These are phyloP conservation scores for Oreotrochilus melanogaster DNA, from an alignment of 2,113 vertebrate species.

Conservation along the genomic window DNA sequence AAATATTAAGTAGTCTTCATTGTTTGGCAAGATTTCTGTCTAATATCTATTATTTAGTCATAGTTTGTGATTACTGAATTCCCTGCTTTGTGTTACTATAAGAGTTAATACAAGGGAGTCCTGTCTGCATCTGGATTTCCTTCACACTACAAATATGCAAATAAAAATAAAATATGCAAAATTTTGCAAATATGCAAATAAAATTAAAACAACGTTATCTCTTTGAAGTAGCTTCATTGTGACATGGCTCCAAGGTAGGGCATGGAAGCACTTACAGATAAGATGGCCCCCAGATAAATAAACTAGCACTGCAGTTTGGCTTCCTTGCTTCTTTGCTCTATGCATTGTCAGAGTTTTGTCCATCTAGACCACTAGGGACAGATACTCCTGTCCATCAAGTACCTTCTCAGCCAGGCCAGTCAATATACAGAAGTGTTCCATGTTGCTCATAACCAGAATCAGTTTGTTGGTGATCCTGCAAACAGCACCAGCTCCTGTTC, in stretches of 20 bases:
- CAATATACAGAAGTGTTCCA: background rate
- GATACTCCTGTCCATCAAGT: background rate
- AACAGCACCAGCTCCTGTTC: background rate
- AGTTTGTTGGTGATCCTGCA: background rate
- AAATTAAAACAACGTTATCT: background rate
- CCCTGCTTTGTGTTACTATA: background rate
- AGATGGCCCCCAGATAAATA: background rate
- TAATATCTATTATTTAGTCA: background rate
- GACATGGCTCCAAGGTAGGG: background rate
- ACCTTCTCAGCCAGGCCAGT: background rate
- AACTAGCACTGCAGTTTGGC: background rate
- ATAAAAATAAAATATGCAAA: background rate
- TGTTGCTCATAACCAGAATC: background rate
- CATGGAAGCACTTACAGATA: background rate
- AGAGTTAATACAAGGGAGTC: background rate
- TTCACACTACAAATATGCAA: background rate
- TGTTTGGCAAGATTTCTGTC: background rate
- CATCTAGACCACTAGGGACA: background rate
- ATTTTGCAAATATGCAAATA: background rate
- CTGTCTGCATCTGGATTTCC: background rate
- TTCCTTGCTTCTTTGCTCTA: background rate
- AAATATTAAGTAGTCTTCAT: background rate
- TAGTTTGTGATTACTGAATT: background rate
- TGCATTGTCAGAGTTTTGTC: background rate
- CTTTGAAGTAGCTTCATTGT: background rate